Conservation (phyloP, 2,113 vertebrate species). For the Motacilla tschutschensis region DNA sequence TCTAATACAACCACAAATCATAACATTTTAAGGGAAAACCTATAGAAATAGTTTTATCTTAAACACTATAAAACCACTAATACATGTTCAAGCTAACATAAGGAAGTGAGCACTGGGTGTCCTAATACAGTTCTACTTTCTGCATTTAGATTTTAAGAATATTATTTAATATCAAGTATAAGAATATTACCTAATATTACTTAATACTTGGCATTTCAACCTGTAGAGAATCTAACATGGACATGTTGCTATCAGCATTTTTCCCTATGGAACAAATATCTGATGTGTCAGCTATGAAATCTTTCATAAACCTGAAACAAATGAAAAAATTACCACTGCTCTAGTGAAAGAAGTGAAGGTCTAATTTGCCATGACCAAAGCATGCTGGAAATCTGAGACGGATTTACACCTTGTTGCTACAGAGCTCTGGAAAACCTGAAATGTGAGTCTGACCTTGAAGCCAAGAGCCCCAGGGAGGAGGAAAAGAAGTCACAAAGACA, state of each 20-base stretch:
- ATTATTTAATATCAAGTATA: background rate
- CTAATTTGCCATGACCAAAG: background rate
- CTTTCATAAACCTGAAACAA: background rate
- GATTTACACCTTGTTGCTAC: background rate
- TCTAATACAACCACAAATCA: background rate
- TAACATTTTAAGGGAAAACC: background rate
- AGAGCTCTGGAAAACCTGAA: conserved; percentile 31
- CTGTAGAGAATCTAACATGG: accelerated
- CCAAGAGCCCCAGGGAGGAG: background rate
- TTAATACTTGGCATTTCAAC: background rate
- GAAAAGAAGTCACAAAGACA: background rate
- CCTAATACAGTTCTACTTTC: background rate
- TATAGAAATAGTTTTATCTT: background rate
- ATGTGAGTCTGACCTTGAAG: background rate
- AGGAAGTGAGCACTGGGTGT: background rate
- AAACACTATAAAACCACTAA: background rate
- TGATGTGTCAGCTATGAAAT: accelerated
- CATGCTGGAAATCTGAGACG: background rate
- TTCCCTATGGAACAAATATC: background rate
- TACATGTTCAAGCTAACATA: background rate
- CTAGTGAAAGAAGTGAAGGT: background rate
- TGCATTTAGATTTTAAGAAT: background rate
- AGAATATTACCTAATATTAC: too few relatives aligned
- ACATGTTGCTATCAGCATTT: background rate
- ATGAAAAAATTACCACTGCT: background rate